These are phyloP conservation scores for Xestia ashworthii DNA, from an alignment of 2,888 invertebrate species.

Conservation along the genomic window DNA sequence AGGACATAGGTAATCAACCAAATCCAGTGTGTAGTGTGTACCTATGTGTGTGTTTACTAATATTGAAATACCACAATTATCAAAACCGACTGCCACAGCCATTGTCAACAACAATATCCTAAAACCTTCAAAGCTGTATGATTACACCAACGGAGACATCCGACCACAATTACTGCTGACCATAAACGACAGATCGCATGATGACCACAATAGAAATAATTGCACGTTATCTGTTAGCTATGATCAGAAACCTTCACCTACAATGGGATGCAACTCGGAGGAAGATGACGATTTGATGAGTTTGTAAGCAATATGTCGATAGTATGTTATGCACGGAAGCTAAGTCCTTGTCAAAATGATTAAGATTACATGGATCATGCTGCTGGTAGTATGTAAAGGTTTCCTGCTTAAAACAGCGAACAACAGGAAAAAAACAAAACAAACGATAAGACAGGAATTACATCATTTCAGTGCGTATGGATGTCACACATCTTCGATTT, in stretches of 20 bases:
- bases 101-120: conserved; percentile 37
- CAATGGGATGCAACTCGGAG: conserved; percentile 60
- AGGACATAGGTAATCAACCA: conserved; percentile 5
- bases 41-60: too few species aligned
- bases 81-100: neutral
- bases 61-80: conserved; percentile 16
- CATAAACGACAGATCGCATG: conserved; percentile 77
- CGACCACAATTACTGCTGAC: conserved; percentile 62
- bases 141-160: conserved; percentile 54
- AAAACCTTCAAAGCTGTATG: conserved; percentile 54
- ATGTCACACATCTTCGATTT: too few species aligned
- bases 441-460: neutral
- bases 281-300: conserved; percentile 42
- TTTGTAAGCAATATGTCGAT: conserved; percentile 33
- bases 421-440: too few species aligned
- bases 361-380: neutral
- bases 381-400: neutral
- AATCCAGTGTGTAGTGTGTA: too few species aligned
- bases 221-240: conserved; percentile 75
- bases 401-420: too few species aligned
- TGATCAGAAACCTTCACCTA: conserved; percentile 78
- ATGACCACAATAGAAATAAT: conserved; percentile 79
- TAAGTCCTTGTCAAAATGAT: conserved; percentile 1
- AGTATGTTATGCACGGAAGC: conserved; percentile 19
- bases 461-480: neutral